These are phyloP conservation scores for Diploscapter pachys DNA, from an alignment of 1,140 invertebrate species.

Conservation along the genomic window DNA sequence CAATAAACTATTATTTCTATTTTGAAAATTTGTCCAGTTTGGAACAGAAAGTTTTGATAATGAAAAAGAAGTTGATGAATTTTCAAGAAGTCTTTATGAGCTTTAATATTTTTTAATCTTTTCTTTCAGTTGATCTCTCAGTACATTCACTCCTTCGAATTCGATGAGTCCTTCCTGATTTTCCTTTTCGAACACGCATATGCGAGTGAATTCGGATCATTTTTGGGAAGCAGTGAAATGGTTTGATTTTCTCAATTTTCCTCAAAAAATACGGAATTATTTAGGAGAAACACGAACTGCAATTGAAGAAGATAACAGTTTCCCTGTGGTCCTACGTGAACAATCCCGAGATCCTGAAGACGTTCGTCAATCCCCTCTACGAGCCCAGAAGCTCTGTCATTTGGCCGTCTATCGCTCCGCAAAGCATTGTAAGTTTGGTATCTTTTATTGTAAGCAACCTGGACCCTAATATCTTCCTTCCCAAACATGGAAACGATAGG, in stretches of 20 bases:
- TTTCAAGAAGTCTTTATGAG: not conserved
- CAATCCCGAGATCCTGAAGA: constrained; percentile 77
- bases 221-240: constrained; percentile 82
- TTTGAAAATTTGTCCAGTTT: too few species aligned
- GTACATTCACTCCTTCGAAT: constrained; percentile 97
- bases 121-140: constrained; percentile 75
- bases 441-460: too few species aligned
- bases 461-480: too few species aligned
- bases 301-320: constrained; percentile 58
- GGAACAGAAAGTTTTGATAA: not conserved
- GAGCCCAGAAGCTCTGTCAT: constrained; percentile 86
- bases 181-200: constrained; percentile 88
- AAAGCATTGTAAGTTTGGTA: constrained; percentile 74
- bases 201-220: constrained; percentile 86
- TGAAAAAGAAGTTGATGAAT: not conserved
- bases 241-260: constrained; percentile 68
- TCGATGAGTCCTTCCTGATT: constrained; percentile 81
- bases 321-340: constrained; percentile 74
- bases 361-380: constrained; percentile 87
- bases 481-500: too few species aligned
- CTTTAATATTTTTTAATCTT: not conserved
- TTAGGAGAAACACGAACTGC: constrained; percentile 36
- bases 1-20: too few species aligned
- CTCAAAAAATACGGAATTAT: not conserved
- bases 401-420: constrained; percentile 95